Evolutionary conservation across 2,113 vertebrate genomes (phyloP), one percentile per base, ranked within the genome.

Genomic region (Dasyprocta punctata): DNA sequence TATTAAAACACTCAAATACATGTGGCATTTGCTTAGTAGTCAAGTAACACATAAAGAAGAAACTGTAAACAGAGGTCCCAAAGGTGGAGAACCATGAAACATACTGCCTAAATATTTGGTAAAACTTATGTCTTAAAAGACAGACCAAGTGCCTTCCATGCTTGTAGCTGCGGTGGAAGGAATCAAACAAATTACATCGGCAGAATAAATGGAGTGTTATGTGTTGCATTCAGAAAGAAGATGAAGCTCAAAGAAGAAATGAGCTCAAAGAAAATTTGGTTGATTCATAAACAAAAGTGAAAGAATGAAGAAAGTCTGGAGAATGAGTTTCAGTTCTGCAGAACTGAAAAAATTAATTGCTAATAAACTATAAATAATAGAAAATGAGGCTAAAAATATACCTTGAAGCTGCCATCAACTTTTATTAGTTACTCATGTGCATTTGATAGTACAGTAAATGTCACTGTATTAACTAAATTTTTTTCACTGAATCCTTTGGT

Each of bases 361-460:
- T 90, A 90, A 71, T 65, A 22, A 96, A 71, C 33, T 28, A 85
- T 28, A 92, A 89, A 80, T 20, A 85, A 63, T 56, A 84, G 10
- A n/a, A 95, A 93, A 90, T 86, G 52, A 82, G 20, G 58, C 38
- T 58, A 65, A 81, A 82, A 86, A 82, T 67, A 85, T 12, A 56
- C 36, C 30, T 86, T 73, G 26, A 71, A 36, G 16, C n/a, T 26
- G 56, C 26, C 28, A 54, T 49, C 20, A 56, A 75, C 49, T 90
- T 38, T 60, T 77, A 30, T 82, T 86, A 77, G 41, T 75, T 54
- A 90, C 75, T 86, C 38, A 73, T 13, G 38, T 22, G 16, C 41
- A 90, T 41, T 81, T 41, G 58, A 30, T 14, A 92, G 4, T 73
- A 54, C 24, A 2, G 22, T 24, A 67, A 67, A 77, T 61, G 54